Base-by-base conservation (phyloP, 2,113 vertebrate genomes). In the Antennarius striatus region DNA sequence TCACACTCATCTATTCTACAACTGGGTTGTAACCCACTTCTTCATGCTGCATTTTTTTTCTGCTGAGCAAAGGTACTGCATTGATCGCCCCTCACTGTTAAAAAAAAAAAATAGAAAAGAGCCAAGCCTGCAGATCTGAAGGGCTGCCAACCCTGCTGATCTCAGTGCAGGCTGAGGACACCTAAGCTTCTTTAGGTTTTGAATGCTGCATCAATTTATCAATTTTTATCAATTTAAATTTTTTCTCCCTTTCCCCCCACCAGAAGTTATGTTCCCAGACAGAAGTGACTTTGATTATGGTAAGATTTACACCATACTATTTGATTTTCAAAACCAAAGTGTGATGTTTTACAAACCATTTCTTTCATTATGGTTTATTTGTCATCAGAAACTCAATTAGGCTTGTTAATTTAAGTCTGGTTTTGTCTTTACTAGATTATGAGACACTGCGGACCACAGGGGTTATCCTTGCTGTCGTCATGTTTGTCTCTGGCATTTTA, bases 401-500 rank as follows among this genome's bases (percentile, higher is more conserved):
- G 8, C 28, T 8, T 47, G 9, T 60, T 66, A 49, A 12, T 5
- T 57, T 4, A 56, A 68, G 43, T 56, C 22, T n/a, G 12, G 11
- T 73, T 74, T 58, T 78, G 4, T 57, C 56, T 53, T 32, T 61
- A 83, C 36, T 82, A 96, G 95, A 97, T 86, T 96, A 97, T 42
- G 94, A 94, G 36, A 95, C 95, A 0, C 71, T 97, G 76, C 85
- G 93, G 80, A 95, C 92, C 3, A 93, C 94, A 3, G 96, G 96
- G n/a, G 86, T 97, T 61, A 86, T 94, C 80, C 90, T 97, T 10
- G 95, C 93, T 29, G 88, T 92, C 45, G 49, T 96, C 63, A 92
- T 97, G 94, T 96, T 94, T 79, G 78, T 96, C 36, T 62, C 91
- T 61, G 96, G 96, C 56, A 96, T 97, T 86, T 70, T 96, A 78